phyloP scores from a whole-genome alignment of 1,140 invertebrate species.

The Tenebrio molitor region DNA sequence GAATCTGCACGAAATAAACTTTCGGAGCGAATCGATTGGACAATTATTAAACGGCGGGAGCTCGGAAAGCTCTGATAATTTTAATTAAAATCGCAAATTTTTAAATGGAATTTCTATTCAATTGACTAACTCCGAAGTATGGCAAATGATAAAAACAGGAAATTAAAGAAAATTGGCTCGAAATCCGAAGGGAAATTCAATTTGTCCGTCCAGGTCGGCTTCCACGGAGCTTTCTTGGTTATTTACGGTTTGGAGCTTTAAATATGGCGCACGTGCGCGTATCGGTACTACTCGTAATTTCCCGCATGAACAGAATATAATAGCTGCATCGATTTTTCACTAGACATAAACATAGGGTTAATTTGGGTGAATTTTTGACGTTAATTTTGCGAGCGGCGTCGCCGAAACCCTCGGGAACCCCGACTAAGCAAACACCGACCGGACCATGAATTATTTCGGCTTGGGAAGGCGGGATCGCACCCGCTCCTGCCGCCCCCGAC shows the following conservation, averaged over 20 bases:
- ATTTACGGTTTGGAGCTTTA: neutral
- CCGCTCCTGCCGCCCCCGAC: too few species aligned
- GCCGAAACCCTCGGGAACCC: neutral
- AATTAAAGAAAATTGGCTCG: slow-evolving; percentile 21
- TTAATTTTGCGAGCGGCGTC: neutral
- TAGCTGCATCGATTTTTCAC: slow-evolving; percentile 5
- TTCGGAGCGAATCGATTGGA: slow-evolving; percentile 7
- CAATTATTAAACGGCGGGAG: slow-evolving; percentile 5
- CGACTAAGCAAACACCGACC: neutral
- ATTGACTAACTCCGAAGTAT: slow-evolving; percentile 1
- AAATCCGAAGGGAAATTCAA: slow-evolving; percentile 9
- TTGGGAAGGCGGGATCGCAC: neutral
- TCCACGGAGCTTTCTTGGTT: neutral
- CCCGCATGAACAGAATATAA: neutral
- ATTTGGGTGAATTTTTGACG: neutral
- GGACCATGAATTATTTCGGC: slow-evolving; percentile 10
- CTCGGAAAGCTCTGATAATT: slow-evolving; percentile 14
- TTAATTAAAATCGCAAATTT: slow-evolving; percentile 33
- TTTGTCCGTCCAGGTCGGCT: neutral
- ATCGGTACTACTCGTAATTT: slow-evolving; percentile 12
- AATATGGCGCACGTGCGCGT: neutral
- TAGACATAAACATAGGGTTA: neutral
- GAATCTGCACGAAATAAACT: neutral
- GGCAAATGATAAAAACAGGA: slow-evolving; percentile 25
- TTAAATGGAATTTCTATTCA: slow-evolving; percentile 21